Evolutionary conservation across 2,113 vertebrate genomes (phyloP).

Genomic region (Scophthalmus maximus): DNA sequence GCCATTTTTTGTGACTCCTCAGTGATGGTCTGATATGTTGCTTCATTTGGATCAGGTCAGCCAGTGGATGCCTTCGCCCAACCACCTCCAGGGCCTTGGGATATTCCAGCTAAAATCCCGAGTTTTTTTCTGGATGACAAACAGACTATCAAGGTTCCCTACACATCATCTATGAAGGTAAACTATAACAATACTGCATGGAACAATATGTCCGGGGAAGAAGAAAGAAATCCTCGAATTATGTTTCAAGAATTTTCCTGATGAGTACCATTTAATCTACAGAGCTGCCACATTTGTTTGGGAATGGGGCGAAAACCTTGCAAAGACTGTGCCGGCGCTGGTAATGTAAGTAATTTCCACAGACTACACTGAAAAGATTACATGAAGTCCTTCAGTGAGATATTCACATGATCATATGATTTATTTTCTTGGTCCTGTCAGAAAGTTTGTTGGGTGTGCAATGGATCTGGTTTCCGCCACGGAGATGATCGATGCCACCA

Average conservation of each 20-base stretch:
- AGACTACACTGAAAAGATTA: background rate
- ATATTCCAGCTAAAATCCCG: conserved; percentile 69
- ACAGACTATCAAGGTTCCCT: conserved; percentile 77
- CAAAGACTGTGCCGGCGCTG: conserved; percentile 75
- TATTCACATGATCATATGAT: background rate
- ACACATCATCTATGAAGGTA: conserved; percentile 84
- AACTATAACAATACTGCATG: background rate
- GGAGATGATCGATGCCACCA: conserved; percentile 69
- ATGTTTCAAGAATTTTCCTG: background rate
- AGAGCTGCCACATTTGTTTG: conserved; percentile 81
- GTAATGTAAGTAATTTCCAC: conserved; percentile 78
- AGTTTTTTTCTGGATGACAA: conserved; percentile 72
- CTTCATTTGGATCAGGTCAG: conserved; percentile 74
- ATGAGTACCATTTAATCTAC: conserved; percentile 13
- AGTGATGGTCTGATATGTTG: background rate
- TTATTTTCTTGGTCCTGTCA: conserved; percentile 42
- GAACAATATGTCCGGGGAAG: background rate
- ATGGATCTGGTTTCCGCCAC: conserved; percentile 72
- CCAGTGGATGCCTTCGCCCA: conserved; percentile 70
- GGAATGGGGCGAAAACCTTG: conserved; percentile 80
- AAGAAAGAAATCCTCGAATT: background rate
- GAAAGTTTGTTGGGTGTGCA: conserved; percentile 84
- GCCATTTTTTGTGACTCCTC: background rate
- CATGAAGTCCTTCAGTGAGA: background rate
- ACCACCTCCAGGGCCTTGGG: conserved; percentile 80